Evolutionary conservation across 2,888 invertebrate species (phyloP).

Genomic region (Timandra comae): DNA sequence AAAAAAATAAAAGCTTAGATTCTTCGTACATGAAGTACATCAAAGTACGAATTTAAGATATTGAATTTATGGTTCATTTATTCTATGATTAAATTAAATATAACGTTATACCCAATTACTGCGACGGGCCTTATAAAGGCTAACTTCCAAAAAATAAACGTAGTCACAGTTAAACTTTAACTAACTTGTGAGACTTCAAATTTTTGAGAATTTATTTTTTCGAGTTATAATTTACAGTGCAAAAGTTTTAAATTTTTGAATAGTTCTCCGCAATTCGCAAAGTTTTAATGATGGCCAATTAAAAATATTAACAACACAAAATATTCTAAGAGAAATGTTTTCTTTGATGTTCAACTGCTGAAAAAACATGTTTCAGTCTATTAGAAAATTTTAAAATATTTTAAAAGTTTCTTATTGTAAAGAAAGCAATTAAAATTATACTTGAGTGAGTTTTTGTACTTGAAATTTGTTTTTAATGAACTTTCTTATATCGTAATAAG

Average conservation of each 20-base stretch:
- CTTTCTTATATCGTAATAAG: too few relatives aligned
- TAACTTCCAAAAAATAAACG: too few relatives aligned
- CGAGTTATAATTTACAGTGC: constrained; percentile 1
- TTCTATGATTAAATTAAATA: too few relatives aligned
- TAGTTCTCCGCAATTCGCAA: constrained; percentile 2
- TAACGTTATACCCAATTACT: too few relatives aligned
- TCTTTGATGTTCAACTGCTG: constrained; percentile 12
- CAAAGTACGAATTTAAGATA: too few relatives aligned
- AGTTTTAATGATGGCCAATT: constrained; percentile 17
- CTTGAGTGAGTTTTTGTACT: not conserved
- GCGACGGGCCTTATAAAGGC: too few relatives aligned
- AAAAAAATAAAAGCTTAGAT: too few relatives aligned
- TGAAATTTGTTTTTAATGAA: not conserved
- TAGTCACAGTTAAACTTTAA: too few relatives aligned
- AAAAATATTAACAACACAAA: constrained; percentile 15
- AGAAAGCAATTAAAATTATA: constrained; percentile 12
- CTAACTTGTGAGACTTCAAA: too few relatives aligned
- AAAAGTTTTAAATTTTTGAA: not conserved
- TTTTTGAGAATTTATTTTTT: not conserved
- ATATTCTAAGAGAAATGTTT: constrained; percentile 5
- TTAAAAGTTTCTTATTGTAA: constrained; percentile 7
- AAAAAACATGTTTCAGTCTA: constrained; percentile 6
- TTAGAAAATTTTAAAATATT: constrained; percentile 6
- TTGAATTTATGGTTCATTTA: too few relatives aligned
- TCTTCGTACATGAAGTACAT: too few relatives aligned